Conservation (phyloP, 2,888 invertebrate species). For the Cataglyphis livida region DNA sequence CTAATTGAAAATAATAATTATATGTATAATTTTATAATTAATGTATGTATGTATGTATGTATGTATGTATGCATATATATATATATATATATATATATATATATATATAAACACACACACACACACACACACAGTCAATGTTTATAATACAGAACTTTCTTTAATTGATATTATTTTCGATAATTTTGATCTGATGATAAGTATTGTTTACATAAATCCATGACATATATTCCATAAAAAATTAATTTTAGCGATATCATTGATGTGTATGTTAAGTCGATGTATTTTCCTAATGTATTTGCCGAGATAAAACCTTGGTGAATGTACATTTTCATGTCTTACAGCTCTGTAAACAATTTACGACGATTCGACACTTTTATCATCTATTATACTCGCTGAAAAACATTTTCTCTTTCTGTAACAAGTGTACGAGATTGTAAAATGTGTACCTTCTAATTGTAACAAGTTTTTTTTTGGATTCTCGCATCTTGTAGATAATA, state of each 20-base stretch:
- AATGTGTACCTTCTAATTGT: constrained; percentile 13
- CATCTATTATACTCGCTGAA: not conserved
- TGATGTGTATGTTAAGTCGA: not conserved
- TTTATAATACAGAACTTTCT: not conserved
- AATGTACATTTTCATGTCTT: not conserved
- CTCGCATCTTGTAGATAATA: not conserved
- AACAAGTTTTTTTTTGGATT: not conserved
- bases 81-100: no score
- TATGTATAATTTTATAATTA: not conserved
- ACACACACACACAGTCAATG: not conserved
- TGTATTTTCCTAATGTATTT: not conserved
- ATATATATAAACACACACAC: no score
- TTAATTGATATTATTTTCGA: not conserved
- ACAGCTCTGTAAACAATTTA: constrained; percentile 2
- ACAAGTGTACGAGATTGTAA: not conserved
- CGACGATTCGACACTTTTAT: not conserved
- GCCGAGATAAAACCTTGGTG: not conserved
- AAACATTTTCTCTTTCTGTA: not conserved
- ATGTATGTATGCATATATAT: no score
- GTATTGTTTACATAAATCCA: not conserved
- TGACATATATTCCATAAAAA: not conserved
- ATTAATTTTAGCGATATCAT: not conserved
- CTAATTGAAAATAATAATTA: not conserved
- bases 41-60: not conserved
- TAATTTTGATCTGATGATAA: not conserved